A percentile compares a stretch with the other conserved stretches of the same genome.
phyloP scores from a whole-genome alignment of 2,113 vertebrate species.

The Cromileptes altivelis region DNA sequence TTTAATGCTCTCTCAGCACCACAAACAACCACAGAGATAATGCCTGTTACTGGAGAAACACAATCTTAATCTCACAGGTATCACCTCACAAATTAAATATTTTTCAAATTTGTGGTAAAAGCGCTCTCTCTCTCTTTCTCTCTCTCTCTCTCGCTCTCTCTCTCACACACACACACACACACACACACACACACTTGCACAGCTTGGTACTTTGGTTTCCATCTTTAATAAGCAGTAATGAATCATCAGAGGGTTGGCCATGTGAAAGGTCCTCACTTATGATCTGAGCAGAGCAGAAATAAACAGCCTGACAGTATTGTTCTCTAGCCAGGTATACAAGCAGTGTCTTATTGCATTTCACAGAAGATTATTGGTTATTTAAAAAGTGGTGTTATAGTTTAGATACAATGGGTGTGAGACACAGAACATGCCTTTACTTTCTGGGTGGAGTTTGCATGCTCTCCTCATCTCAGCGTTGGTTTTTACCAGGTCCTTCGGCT shows the following conservation, averaged over 20 bases:
- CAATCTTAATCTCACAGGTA: background rate
- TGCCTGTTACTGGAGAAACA: background rate
- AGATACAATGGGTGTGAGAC: background rate
- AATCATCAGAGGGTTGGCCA: background rate
- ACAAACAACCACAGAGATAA: constrained; percentile 7
- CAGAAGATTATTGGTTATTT: background rate
- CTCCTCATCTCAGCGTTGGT: background rate
- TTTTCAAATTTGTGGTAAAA: background rate
- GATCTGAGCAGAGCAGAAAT: background rate
- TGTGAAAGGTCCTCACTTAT: background rate
- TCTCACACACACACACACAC: no score
- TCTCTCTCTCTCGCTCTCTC: no score
- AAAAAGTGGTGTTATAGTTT: background rate
- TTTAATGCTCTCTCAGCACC: constrained; percentile 18
- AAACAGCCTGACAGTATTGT: background rate
- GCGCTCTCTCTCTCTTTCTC: background rate
- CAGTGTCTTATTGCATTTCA: background rate
- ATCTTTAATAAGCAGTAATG: background rate
- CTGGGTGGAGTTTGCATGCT: background rate
- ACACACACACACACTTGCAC: background rate
- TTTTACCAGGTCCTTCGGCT: background rate
- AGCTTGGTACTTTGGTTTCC: background rate
- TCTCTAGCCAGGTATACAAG: background rate
- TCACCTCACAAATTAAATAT: background rate
- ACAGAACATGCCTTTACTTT: background rate